Conservation (phyloP, 2,113 vertebrate genomes). For the Indicator indicator region DNA sequence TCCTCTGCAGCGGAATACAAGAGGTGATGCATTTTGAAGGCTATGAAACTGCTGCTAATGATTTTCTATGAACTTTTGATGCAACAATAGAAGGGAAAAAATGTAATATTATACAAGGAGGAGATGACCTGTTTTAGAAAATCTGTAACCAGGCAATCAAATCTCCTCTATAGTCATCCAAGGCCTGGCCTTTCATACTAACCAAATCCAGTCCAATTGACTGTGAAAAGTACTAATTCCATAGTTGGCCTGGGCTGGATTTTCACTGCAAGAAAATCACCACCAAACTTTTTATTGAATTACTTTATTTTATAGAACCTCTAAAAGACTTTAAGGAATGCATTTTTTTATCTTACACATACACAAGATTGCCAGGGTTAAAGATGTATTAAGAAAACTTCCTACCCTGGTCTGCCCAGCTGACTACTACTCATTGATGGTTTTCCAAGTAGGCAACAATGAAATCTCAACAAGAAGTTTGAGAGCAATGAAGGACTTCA, state of each 20-base stretch:
- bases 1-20: slow-evolving; percentile 14
- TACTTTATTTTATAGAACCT: not conserved
- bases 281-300: not conserved
- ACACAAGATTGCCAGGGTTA: fast-evolving
- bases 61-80: slow-evolving; percentile 49
- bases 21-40: slow-evolving; percentile 25
- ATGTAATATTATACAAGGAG: not conserved
- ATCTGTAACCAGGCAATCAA: not conserved
- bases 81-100: not conserved
- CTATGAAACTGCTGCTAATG: not conserved
- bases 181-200: not conserved
- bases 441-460: too few relatives aligned
- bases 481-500: too few relatives aligned
- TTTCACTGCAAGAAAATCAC: fast-evolving
- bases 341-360: not conserved
- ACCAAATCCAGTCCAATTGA: not conserved
- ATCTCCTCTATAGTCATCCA: not conserved
- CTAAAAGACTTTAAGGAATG: not conserved
- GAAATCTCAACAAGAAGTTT: too few relatives aligned
- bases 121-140: not conserved
- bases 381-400: too few relatives aligned
- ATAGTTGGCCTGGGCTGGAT: not conserved
- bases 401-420: too few relatives aligned
- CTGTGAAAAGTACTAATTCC: not conserved
- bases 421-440: too few relatives aligned